Base-by-base conservation (phyloP, 2,113 vertebrate species). In the Channa argus region DNA sequence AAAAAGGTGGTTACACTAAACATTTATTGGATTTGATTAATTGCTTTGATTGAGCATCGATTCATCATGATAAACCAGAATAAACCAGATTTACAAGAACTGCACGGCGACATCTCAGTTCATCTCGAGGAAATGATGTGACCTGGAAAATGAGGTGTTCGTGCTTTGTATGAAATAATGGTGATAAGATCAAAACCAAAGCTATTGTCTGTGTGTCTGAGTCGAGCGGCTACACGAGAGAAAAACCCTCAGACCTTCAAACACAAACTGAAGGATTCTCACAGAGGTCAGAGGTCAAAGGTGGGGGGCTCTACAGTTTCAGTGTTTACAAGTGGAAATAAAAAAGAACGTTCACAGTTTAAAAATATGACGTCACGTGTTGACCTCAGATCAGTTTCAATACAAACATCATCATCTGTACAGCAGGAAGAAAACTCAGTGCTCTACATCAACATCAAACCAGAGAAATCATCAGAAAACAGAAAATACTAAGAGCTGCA, bases 231-330 rank as follows among this genome's bases (percentile, higher is more conserved):
- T 44, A 53, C 38, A 53, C 11, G 51, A 6, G 24, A n/a, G 51
- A 51, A 1, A 46, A 39, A 59, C 36, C 36, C 56, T 15, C 34
- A n/a, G 13, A 56, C 14, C 9, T 44, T 38, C 13, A 36, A 54
- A 14, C 46, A 39, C 14, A 24, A 54, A 52, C 10, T 3, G 2
- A 36, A 43, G 1, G 10, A 41, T 11, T 14, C 38, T 5, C n/a
- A 14, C 7, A 41, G 64, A 39, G 73, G 55, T 69, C 58, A 49
- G 41, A 58, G 62, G 72, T 75, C 49, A n/a, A n/a, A 51, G 37
- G 15, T 38, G 6, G 54, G 47, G 39, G 58, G 45, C 49, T 79
- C 77, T 65, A 60, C 76, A 79, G 76, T 60, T 64, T 71, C 44
- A 65, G 53, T 59, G 61, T 61, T 78, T n/a, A 52, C 9, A 10